Evolutionary conservation across 2,797 vertebrate species (phyloP), one percentile per base, ranked within the genome.

Genomic region (Bufotes viridis): DNA sequence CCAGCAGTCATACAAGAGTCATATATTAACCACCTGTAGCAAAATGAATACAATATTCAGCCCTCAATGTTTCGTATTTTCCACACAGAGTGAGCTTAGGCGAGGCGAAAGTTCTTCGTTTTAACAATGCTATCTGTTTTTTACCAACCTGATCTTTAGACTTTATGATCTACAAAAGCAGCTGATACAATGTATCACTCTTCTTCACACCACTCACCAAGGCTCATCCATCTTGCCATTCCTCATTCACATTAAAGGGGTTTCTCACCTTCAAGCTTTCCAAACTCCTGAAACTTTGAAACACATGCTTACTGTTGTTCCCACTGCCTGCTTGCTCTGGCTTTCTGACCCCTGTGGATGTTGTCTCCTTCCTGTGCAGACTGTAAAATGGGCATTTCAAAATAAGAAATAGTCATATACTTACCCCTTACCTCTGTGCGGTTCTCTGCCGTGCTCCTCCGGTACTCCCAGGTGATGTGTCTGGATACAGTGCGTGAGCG

Each of bases 41-140:
- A 92, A 95, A 95, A 94, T 93, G 91, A 94, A 92, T 93, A 92
- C 93, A 93, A 94, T 93, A 94, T 94, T 89, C 91, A 90, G 91
- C 91, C 87, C 15, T 8, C 90, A 13, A 91, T 83, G 57, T 92
- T 93, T 93, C 90, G 90, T 90, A 82, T 49, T 83, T 83, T 61
- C 87, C 90, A 90, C 88, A 84, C 90, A 60, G 90, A 91, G 92
- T 53, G 9, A 67, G 90, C 14, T 76, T 90, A 88, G 88, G 86
- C 81, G 90, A 90, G 91, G 81, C 88, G 90, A 91, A 83, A 83
- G 69, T 65, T 87, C 51, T 83, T 82, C 83, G 76, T 70, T 69
- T 87, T 69, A 70, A 87, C 60, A 85, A 76, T 85, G 70, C 57
- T 72, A 85, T 85, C 83, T 85, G 83, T 22, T 26, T 51, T 76